These are phyloP conservation scores for Ctenodactylus gundi DNA, from an alignment of 2,113 vertebrate species.

Conservation along the genomic window DNA sequence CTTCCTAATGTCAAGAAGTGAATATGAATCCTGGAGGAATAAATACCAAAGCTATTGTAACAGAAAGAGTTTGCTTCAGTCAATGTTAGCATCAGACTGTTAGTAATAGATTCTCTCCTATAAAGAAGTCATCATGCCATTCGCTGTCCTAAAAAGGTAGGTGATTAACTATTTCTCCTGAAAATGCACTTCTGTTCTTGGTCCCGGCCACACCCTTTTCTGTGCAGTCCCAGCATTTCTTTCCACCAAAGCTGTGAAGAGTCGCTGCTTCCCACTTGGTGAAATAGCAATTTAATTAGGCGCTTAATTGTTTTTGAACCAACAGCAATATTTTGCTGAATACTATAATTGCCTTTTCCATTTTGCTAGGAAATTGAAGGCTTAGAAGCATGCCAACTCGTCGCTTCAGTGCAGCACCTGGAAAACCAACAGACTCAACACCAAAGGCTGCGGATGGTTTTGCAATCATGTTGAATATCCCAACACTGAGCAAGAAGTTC, in stretches of 20 bases:
- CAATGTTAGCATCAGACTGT: slow-evolving; percentile 47
- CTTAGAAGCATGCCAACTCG: slow-evolving; percentile 54
- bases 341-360: slow-evolving; percentile 67
- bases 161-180: not conserved
- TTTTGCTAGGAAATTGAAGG: slow-evolving; percentile 70
- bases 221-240: not conserved
- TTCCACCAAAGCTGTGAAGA: not conserved
- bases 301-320: slow-evolving; percentile 73
- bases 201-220: not conserved
- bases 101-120: slow-evolving; percentile 1
- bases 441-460: not conserved
- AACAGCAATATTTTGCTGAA: slow-evolving; percentile 68
- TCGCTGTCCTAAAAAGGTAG: not conserved
- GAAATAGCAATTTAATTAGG: slow-evolving; percentile 64
- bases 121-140: not conserved
- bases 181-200: not conserved
- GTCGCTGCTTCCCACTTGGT: not conserved
- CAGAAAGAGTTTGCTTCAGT: slow-evolving; percentile 57
- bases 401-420: slow-evolving; percentile 34
- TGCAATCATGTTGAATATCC: not conserved
- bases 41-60: slow-evolving; percentile 47
- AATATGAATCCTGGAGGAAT: slow-evolving; percentile 59
- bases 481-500: not conserved
- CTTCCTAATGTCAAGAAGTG: slow-evolving; percentile 61
- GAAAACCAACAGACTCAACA: slow-evolving; percentile 48